Conservation (phyloP, 2,888 invertebrate species). For the Pandemis heparana region DNA sequence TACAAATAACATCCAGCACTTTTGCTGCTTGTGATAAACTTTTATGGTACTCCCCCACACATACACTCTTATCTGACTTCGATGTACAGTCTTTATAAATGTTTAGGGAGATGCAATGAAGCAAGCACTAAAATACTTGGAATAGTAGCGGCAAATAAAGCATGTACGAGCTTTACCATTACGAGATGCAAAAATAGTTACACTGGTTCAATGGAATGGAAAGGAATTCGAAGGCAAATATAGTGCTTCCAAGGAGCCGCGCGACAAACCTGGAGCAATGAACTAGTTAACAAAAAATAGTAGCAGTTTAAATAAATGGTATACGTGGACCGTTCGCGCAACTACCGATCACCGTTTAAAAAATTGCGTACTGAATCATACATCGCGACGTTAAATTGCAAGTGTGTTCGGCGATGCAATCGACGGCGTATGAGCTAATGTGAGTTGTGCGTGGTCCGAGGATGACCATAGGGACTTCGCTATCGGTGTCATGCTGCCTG, state of each 20-base stretch:
- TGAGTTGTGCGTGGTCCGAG: conserved; percentile 54
- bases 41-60: conserved; percentile 59
- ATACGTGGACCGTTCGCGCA: conserved; percentile 47
- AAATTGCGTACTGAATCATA: conserved; percentile 78
- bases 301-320: not conserved
- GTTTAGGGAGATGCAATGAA: not conserved
- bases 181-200: conserved; percentile 60
- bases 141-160: conserved; percentile 47
- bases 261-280: conserved; percentile 45
- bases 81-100: conserved; percentile 34
- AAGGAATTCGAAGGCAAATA: conserved; percentile 51
- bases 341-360: conserved; percentile 73
- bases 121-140: conserved; percentile 8
- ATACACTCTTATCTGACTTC: conserved; percentile 50
- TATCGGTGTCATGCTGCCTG: conserved; percentile 79
- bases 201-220: conserved; percentile 55
- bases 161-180: conserved; percentile 53
- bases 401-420: conserved; percentile 74
- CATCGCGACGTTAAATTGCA: conserved; percentile 69
- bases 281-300: conserved; percentile 33
- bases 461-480: conserved; percentile 70
- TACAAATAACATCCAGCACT: conserved; percentile 61
- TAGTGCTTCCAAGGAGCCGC: conserved; percentile 45
- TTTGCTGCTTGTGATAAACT: conserved; percentile 67
- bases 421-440: conserved; percentile 63